Evolutionary conservation across 2,888 invertebrate genomes (phyloP).

Genomic region (Tinea pellionella): DNA sequence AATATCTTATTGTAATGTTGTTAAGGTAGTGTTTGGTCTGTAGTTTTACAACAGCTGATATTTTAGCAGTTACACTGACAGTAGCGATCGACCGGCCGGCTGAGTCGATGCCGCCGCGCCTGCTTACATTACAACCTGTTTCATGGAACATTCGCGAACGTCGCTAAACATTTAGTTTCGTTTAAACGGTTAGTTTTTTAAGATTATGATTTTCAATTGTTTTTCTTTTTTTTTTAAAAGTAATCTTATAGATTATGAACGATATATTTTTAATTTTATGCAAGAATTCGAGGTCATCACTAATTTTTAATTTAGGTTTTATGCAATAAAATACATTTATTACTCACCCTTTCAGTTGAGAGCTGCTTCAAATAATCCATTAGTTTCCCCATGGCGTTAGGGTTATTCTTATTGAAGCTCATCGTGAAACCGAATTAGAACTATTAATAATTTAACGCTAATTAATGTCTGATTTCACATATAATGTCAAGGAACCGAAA

Average conservation of each 20-base stretch:
- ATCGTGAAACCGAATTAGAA: constrained; percentile 38
- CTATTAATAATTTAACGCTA: not conserved
- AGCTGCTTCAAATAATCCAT: constrained; percentile 64
- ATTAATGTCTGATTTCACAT: constrained; percentile 10
- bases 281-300: constrained; percentile 18
- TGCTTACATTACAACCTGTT: constrained; percentile 19
- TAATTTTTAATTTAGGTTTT: not conserved
- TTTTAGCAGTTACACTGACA: constrained; percentile 32
- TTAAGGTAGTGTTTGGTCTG: not conserved
- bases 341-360: constrained; percentile 63
- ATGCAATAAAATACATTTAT: not conserved
- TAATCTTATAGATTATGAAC: not conserved
- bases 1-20: not conserved
- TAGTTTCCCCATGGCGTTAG: constrained; percentile 62
- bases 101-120: constrained; percentile 16
- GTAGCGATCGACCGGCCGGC: constrained; percentile 20
- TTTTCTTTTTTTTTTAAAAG: not conserved
- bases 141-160: constrained; percentile 30
- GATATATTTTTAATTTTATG: constrained; percentile 15
- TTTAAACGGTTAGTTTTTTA: not conserved
- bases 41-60: constrained; percentile 4
- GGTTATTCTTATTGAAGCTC: constrained; percentile 66
- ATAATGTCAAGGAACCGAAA: constrained; percentile 50
- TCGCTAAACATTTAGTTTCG: not conserved
- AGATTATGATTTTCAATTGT: not conserved